Evolutionary conservation across 2,113 vertebrate genomes (phyloP).

Genomic region (Indicator maculatus): DNA sequence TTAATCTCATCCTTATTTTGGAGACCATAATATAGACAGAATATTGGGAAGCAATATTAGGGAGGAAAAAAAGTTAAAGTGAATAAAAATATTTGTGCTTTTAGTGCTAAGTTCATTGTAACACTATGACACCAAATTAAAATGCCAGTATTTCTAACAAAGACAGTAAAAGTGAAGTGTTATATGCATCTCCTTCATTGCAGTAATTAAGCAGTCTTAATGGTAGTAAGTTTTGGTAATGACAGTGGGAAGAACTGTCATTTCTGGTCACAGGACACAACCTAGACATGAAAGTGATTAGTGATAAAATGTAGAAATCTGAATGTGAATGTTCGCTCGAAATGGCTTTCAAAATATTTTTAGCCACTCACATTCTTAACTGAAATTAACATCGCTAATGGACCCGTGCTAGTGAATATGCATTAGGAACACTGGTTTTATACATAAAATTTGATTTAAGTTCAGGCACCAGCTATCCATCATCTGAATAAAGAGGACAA

Average conservation of each 20-base stretch:
- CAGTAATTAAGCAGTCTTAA: background rate
- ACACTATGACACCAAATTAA: background rate
- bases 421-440: background rate
- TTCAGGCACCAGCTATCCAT: slow-evolving; percentile 1
- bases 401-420: background rate
- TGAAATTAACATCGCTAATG: background rate
- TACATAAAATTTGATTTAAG: slow-evolving; percentile 38
- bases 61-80: accelerated
- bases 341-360: slow-evolving; percentile 17
- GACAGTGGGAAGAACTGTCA: background rate
- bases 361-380: background rate
- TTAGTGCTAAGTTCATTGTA: background rate
- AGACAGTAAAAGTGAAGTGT: background rate
- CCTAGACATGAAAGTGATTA: background rate
- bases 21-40: background rate
- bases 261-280: background rate
- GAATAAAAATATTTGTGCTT: background rate
- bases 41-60: background rate
- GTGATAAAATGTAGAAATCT: background rate
- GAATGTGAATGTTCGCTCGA: background rate
- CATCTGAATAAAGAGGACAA: slow-evolving; percentile 59
- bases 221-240: background rate
- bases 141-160: background rate
- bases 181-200: background rate
- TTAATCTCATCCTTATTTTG: background rate